Conservation (phyloP, 2,797 vertebrate genomes). For the Halcyon smyrnensis region DNA sequence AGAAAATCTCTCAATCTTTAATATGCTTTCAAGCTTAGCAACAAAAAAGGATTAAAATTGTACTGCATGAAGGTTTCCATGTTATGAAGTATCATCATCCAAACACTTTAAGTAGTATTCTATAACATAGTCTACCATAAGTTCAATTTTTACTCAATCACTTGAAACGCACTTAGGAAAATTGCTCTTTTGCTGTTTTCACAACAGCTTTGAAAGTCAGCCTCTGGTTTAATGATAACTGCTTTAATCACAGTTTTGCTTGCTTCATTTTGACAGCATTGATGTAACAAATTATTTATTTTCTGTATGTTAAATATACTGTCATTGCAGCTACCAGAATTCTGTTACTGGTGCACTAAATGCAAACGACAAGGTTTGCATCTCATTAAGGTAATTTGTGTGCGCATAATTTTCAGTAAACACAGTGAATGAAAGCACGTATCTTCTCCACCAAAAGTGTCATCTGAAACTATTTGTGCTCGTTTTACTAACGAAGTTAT, state of each 20-base stretch:
- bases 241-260: slow-evolving; percentile 74
- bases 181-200: slow-evolving; percentile 76
- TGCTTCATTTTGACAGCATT: slow-evolving; percentile 71
- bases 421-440: slow-evolving; percentile 55
- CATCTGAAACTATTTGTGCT: slow-evolving; percentile 60
- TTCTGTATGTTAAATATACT: slow-evolving; percentile 66
- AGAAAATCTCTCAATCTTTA: neutral
- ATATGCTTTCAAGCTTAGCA: slow-evolving; percentile 23
- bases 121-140: slow-evolving; percentile 48
- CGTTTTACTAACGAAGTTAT: slow-evolving; percentile 48
- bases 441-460: slow-evolving; percentile 51
- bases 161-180: slow-evolving; percentile 73
- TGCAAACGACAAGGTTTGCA: slow-evolving; percentile 58
- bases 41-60: slow-evolving; percentile 47
- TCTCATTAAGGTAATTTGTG: slow-evolving; percentile 75
- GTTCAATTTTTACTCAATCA: slow-evolving; percentile 63
- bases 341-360: slow-evolving; percentile 45
- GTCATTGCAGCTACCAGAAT: slow-evolving; percentile 42
- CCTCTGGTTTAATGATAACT: slow-evolving; percentile 69
- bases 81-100: slow-evolving; percentile 69
- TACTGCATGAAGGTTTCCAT: slow-evolving; percentile 45
- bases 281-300: slow-evolving; percentile 76
- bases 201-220: slow-evolving; percentile 72
- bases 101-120: slow-evolving; percentile 63
- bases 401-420: slow-evolving; percentile 64